Conservation (phyloP, 2,888 invertebrate genomes). For the Cremastinae sp. region DNA sequence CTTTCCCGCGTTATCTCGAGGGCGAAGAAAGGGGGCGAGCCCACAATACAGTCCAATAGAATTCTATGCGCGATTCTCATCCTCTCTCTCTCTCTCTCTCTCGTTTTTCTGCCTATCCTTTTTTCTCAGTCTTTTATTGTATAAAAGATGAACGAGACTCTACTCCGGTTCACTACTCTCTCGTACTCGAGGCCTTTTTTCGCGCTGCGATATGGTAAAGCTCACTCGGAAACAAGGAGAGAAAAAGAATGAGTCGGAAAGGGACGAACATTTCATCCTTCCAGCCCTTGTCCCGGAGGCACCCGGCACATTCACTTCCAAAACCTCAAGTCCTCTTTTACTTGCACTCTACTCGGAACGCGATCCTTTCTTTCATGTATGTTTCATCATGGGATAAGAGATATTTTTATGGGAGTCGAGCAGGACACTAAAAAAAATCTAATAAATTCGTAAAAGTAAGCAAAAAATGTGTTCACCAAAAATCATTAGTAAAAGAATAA, state of each 20-base stretch:
- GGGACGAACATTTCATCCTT: slow-evolving; percentile 7
- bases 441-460: neutral
- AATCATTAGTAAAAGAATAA: no score
- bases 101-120: neutral
- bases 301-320: slow-evolving; percentile 1
- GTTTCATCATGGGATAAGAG: slow-evolving; percentile 16
- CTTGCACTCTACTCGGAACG: neutral
- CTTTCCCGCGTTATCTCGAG: slow-evolving; percentile 28
- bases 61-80: slow-evolving; percentile 11
- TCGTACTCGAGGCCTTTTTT: slow-evolving; percentile 31
- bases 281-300: slow-evolving; percentile 22
- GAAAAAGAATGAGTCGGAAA: neutral
- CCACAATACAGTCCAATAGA: neutral
- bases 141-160: slow-evolving; percentile 58
- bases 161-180: slow-evolving; percentile 50
- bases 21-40: slow-evolving; percentile 22
- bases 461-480: no score
- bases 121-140: slow-evolving; percentile 52
- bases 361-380: slow-evolving; percentile 1
- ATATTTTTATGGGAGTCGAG: neutral
- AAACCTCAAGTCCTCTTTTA: neutral
- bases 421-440: neutral
- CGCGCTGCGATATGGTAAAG: slow-evolving; percentile 37
- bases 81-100: slow-evolving; percentile 25
- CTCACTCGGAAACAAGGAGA: slow-evolving; percentile 24